Base-by-base conservation (phyloP, 2,113 vertebrate genomes). In the Pelecanus crispus region DNA sequence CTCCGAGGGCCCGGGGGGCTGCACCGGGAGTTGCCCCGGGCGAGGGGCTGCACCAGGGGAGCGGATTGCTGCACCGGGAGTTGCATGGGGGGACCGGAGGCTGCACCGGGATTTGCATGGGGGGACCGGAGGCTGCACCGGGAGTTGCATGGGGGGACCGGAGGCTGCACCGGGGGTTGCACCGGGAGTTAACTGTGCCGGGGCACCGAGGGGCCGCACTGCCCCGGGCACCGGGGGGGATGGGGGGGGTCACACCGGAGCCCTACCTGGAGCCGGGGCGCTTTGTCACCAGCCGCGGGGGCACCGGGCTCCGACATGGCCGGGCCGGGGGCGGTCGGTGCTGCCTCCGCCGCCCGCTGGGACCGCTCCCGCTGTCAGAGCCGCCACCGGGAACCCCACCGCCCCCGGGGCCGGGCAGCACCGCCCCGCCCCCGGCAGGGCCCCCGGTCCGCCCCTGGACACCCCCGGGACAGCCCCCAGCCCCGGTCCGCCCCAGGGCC, bases 191-290 rank as follows among this genome's bases (percentile, higher is more conserved):
- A 59, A 8, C 38, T 8, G 32, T 9, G 38, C 19, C 36, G 42
- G 72, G 89, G 31, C 88, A 81, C 42, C 44, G 34, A 12, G 44
- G 59, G 47, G 26, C 42, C n/a, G n/a, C n/a, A 10, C 14, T 10
- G 38, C 20, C 55, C 38, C 18, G 73, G 55, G 59, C 56, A 38
- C 44, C 42, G 81, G 26, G 86, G 63, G 32, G 29, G 26, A 79
- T 59, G 31, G 29, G 34, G 45, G 31, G 14, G 63, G 59, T 26
- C 15, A 45, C 53, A 56, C 59, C 19, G 71, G 75, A 84, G 66
- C 85, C 91, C 87, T 97, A 98, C 98, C 97, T 97, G 97, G 86
- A 96, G 96, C 80, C 97, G 92, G 77, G 97, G 88, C 44, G 96
- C 78, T 96, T 98, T 98, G 92, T 97, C 97, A 10, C 90, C 92